Evolutionary conservation across 2,113 vertebrate species (phyloP), one percentile per base, ranked within the genome.

Genomic region (Typhlomys cinereus): DNA sequence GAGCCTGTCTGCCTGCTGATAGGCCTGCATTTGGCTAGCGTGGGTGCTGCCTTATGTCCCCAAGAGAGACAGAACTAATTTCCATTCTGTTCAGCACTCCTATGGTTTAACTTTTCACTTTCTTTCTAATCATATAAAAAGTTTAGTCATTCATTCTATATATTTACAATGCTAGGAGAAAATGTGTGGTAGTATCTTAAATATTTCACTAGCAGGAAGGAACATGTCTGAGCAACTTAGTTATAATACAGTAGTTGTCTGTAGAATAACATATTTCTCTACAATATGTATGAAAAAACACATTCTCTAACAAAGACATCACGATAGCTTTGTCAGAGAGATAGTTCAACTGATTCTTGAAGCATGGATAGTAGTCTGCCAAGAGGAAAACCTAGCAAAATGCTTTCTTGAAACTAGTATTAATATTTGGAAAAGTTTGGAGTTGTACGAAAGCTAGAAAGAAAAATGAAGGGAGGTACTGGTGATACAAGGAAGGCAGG

Each of bases 101-200:
- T 46, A 29, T 25, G 29, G 13, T 88, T 88, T 78, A 67, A 81
- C 23, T 73, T 92, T 79, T 83, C 6, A 57, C 17, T 90, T 76
- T 90, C 69, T 88, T 91, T 25, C 57, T 50, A 31, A 74, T n/a
- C 93, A 0, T 87, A 50, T 81, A 92, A 87, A 66, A n/a, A 29
- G 71, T 86, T 75, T 20, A 52, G 21, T 90, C 61, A 44, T 87
- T 92, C 48, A 36, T 85, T 69, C 14, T 18, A 5, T 11, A 7
- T 87, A 84, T 5, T 85, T 36, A 75, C 12, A 85, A 15, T 88
- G 21, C 44, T 54, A 79, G 17, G 46, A 73, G 34, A 85, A 84
- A 89, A 69, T 61, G 29, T 46, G 34, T 20, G 71, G 0, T n/a
- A 4, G 23, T 18, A 85, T 34, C 20, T 41, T 91, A 18, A 44